Evolutionary conservation across 2,888 invertebrate species (phyloP), one percentile per base, ranked within the genome.

Genomic region (Trichopria drosophilae): DNA sequence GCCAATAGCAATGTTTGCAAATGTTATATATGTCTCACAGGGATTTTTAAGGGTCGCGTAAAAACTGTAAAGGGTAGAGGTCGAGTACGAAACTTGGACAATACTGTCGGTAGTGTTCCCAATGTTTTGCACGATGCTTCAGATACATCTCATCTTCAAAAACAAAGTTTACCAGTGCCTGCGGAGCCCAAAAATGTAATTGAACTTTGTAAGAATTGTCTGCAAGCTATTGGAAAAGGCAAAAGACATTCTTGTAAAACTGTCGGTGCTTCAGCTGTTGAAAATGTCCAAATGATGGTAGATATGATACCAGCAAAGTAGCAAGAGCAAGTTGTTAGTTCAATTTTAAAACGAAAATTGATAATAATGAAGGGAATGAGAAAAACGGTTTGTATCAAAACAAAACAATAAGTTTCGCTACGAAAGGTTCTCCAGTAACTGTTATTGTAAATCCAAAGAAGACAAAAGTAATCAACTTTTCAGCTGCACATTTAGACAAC

Each of bases 1-100:
- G n/a, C n/a, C n/a, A n/a, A n/a, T n/a, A n/a, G n/a, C n/a, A n/a
- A n/a, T n/a, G n/a, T n/a, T n/a, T n/a, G n/a, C n/a, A n/a, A n/a
- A n/a, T n/a, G n/a, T n/a, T n/a, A n/a, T n/a, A n/a, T 46, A 28
- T 46, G 31, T 37, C 22, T 39, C 23, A 22, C 37, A 9, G 46
- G 23, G 24, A 46, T 36, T 37, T 35, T 19, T 28, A 46, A 28
- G 18, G 31, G 39, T 20, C 37, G 29, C 16, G 20, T 16, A 19
- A 46, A 37, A 19, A 19, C 31, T 15, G 20, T 29, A 28, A 31
- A 28, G 18, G 23, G 31, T 23, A 18, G 29, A 29, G 29, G 22
- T 20, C n/a, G 4, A 18, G 22, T 12, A 3, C 24, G 31, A 42
- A 31, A 31, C n/a, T n/a, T n/a, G n/a, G n/a, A n/a, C n/a, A n/a